phyloP scores from a whole-genome alignment of 2,113 vertebrate species.

The Pachycephala philippinensis region DNA sequence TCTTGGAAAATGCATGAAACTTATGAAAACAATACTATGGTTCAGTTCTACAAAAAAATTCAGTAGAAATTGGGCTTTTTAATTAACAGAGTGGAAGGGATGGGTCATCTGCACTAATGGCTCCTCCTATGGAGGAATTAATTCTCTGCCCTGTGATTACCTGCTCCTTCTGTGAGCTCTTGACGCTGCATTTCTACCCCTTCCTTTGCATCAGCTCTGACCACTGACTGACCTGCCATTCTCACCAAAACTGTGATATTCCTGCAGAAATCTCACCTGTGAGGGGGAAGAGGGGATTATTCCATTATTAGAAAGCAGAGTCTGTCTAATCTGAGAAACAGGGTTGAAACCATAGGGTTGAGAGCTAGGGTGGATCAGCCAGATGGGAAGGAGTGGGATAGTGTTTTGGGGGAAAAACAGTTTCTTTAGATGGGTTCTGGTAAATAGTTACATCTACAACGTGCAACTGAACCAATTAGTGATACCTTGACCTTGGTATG shows the following conservation, averaged over 20 bases:
- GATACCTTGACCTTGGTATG: background rate
- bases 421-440: background rate
- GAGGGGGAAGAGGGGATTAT: fast-evolving
- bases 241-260: background rate
- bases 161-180: background rate
- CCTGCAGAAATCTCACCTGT: background rate
- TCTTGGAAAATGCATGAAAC: background rate
- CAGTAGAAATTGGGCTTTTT: background rate
- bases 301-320: background rate
- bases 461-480: background rate
- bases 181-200: background rate
- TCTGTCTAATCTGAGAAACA: background rate
- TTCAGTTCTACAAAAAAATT: background rate
- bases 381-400: background rate
- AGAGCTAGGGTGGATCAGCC: background rate
- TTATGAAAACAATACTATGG: background rate
- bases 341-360: background rate
- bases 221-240: background rate
- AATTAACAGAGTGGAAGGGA: background rate
- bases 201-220: background rate
- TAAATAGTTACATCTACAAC: background rate
- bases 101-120: background rate
- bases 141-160: background rate
- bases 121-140: background rate
- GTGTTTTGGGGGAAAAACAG: fast-evolving